These are phyloP conservation scores for Ailuropoda melanoleuca DNA, from an alignment of 2,113 vertebrate genomes.

Conservation along the genomic window DNA sequence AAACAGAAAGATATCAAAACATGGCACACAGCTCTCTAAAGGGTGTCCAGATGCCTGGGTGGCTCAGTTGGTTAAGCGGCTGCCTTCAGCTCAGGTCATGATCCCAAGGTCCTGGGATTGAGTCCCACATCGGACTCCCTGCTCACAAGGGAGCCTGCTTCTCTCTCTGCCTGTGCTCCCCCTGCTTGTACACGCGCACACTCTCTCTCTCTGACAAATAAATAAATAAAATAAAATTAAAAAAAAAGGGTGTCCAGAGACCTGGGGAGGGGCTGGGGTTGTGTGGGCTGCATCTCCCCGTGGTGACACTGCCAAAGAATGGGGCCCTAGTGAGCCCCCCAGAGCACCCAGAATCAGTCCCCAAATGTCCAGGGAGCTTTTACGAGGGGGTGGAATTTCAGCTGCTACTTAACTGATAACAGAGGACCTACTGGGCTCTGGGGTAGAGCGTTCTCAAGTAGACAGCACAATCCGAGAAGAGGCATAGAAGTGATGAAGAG, in stretches of 20 bases:
- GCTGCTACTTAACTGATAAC: not conserved
- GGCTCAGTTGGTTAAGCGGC: no score
- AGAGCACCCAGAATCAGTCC: not conserved
- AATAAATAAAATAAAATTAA: no score
- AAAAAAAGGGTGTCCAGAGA: not conserved
- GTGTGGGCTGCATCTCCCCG: not conserved
- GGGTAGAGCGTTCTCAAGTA: not conserved
- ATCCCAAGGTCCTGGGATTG: no score
- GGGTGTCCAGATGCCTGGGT: no score
- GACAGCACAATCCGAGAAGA: not conserved
- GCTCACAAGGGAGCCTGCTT: no score
- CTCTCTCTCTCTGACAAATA: no score
- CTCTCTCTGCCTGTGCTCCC: no score
- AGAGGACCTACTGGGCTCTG: not conserved
- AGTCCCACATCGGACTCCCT: no score
- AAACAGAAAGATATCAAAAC: not conserved
- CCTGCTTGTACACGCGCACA: no score
- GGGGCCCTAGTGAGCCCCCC: not conserved
- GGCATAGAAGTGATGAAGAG: not conserved
- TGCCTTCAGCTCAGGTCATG: no score
- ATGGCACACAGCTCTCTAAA: not conserved
- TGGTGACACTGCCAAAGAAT: not conserved
- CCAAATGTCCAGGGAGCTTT: not conserved
- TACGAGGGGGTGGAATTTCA: not conserved
- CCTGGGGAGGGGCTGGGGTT: not conserved